Base-by-base conservation (phyloP, 1,140 invertebrate genomes). In the Diploscapter pachys region DNA sequence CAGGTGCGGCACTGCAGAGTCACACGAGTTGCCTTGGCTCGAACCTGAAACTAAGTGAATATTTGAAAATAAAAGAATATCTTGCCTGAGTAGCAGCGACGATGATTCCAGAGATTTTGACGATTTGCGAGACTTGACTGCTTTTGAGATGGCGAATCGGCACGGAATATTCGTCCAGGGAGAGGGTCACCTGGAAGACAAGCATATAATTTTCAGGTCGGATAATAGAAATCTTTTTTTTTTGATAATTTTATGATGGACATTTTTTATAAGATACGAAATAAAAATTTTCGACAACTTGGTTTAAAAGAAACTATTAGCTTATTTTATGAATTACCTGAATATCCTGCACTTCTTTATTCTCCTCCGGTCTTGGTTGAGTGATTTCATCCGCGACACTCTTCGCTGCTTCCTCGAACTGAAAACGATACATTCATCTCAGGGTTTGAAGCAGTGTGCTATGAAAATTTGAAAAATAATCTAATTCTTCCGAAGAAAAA, bases 321-420 rank as follows among this genome's bases (percentile, higher is more conserved):
- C 31, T 31, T 31, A 31, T 31, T 31, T 31, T 31, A 31, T 31
- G 31, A 31, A 31, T 31, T 31, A 31, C 9, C 89, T 99, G 96
- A 84, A 99, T 93, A 86, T 97, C 93, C 85, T 96, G 90, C 51
- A 98, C 89, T 81, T 92, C 90, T 82, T 97, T 93, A 83, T 96
- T 93, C 4, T 91, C 93, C 82, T 92, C 91, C 4, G 93, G 93
- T 75, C 95, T 88, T 0, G 95, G 95, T 31, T 91, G 89, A 51
- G 95, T 98, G 3, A 99, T 88, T 88, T 99, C 96, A 91, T 98
- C 95, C 2, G 93, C 96, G 63, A 99, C 92, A 87, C 98, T 95
- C 87, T 91, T 95, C 0, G 94, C 94, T 72, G 96, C 96, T 87
- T 97, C 94, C 88, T 99, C 97, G 86, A 99, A 92, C 86, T 91